Conservation (phyloP, 2,888 invertebrate genomes). For the Apoderus coryli region DNA sequence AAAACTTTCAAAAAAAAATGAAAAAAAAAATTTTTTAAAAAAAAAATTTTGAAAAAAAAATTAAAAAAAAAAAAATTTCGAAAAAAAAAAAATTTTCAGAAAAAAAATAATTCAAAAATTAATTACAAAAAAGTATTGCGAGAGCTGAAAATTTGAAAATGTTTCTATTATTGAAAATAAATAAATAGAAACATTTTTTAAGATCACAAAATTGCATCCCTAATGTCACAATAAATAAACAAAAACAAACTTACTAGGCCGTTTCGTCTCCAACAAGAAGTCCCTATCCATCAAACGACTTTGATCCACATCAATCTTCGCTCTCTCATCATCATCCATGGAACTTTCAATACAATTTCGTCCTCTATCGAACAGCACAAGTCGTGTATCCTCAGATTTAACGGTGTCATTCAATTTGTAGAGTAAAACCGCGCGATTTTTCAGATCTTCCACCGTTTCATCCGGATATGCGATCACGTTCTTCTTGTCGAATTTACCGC, state of each 20-base stretch:
- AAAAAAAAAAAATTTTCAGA: too few species aligned
- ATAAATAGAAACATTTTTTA: slow-evolving; percentile 1
- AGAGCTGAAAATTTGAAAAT: not conserved
- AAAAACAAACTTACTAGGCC: slow-evolving; percentile 30
- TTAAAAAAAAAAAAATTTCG: too few species aligned
- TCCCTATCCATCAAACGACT: slow-evolving; percentile 34
- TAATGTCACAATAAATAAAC: not conserved
- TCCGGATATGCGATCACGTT: slow-evolving; percentile 38
- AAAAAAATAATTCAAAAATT: too few species aligned
- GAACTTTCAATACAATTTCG: slow-evolving; percentile 51
- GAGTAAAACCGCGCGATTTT: slow-evolving; percentile 44
- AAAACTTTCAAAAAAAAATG: too few species aligned
- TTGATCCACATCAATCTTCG: slow-evolving; percentile 27
- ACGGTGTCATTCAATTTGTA: slow-evolving; percentile 43
- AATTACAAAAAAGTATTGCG: too few species aligned
- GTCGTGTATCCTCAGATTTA: slow-evolving; percentile 49
- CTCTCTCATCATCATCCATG: slow-evolving; percentile 44
- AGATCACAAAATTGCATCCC: not conserved
- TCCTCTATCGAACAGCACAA: slow-evolving; percentile 53
- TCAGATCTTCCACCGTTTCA: slow-evolving; percentile 42
- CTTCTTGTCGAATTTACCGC: slow-evolving; percentile 40
- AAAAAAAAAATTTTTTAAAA: too few species aligned
- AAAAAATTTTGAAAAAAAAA: too few species aligned
- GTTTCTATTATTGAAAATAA: slow-evolving; percentile 1
- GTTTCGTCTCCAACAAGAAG: slow-evolving; percentile 52